phyloP scores from a whole-genome alignment of 2,113 vertebrate genomes.

The Strix aluco region DNA sequence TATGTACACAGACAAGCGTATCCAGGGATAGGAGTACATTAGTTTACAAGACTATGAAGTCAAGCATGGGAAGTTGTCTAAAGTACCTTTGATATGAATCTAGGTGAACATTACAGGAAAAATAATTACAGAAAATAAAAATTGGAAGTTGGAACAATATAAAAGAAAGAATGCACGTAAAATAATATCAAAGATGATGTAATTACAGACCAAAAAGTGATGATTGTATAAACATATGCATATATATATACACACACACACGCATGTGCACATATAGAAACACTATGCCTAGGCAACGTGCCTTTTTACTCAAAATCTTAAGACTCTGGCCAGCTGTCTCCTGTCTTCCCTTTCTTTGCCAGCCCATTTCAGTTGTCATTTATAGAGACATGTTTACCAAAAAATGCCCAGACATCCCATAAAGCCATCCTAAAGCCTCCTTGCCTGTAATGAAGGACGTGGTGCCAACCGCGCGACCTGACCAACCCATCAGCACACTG shows the following conservation, averaged over 20 bases:
- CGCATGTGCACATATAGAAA: neutral
- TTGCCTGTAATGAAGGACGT: rapidly evolving
- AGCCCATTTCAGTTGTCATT: neutral
- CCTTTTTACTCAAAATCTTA: neutral
- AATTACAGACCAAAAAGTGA: neutral
- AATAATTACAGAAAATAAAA: neutral
- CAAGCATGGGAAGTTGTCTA: neutral
- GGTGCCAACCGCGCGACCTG: rapidly evolving
- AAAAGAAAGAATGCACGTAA: neutral
- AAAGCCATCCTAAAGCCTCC: neutral
- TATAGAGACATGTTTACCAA: neutral
- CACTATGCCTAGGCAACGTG: neutral
- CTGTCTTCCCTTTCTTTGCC: neutral
- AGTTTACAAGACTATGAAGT: neutral
- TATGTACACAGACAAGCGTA: rapidly evolving
- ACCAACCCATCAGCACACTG: neutral
- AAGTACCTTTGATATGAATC: neutral
- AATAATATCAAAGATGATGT: neutral
- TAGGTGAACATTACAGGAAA: neutral
- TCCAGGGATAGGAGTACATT: neutral
- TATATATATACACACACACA: rapidly evolving
- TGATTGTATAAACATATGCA: neutral
- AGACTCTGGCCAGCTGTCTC: neutral
- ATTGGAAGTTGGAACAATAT: neutral
- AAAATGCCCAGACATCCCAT: neutral